Base-by-base conservation (phyloP, 2,888 invertebrate genomes). In the Yponomeuta evonymella region DNA sequence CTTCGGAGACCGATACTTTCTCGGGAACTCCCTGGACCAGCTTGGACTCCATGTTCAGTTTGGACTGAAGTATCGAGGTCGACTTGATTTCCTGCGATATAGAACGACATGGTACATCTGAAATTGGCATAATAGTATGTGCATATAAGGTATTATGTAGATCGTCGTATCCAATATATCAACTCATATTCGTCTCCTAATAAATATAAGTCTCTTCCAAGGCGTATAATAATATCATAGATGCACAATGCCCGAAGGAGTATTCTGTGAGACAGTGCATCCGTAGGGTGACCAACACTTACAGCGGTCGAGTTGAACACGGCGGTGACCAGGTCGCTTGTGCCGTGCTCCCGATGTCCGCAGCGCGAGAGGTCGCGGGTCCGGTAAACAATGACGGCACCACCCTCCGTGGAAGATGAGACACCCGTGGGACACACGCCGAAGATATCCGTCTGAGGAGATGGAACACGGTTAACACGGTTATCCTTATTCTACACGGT, bases 391-490 rank as follows among this genome's bases (percentile, higher is more conserved):
- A 95, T 83, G 0, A 88, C 81, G 2, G 93, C 93, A 9, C 94
- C 94, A 0, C 90, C 86, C 67, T 93, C 93, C 71, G 90, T 85
- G 0, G 92, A 90, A 0, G 88, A 94, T 0, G 93, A 93, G 73
- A 95, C 95, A 69, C 94, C 94, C 0, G 97, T 97, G 2, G 95
- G 95, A 79, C 98, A 98, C 6, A 94, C 93, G 43, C 98, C 98
- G 80, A 97, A 96, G 0, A 98, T 94, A 82, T 98, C 98, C 10
- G 91, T 84, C 87, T 95, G 93, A 15, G 82, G 76, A 64, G n/a
- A 23, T 43, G 33, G 33, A 2, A 33, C 33, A 33, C 33, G 33
- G 33, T 33, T 33, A 33, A 33, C 2, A 33, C 33, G 2, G 33
- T 33, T 33, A 33, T 33, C 33, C 5, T 33, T 5, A 33, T 5